A percentile compares a stretch with the other conserved stretches of the same genome.
Conservation (phyloP, 2,113 vertebrate species). For the Colinus virginianus region DNA sequence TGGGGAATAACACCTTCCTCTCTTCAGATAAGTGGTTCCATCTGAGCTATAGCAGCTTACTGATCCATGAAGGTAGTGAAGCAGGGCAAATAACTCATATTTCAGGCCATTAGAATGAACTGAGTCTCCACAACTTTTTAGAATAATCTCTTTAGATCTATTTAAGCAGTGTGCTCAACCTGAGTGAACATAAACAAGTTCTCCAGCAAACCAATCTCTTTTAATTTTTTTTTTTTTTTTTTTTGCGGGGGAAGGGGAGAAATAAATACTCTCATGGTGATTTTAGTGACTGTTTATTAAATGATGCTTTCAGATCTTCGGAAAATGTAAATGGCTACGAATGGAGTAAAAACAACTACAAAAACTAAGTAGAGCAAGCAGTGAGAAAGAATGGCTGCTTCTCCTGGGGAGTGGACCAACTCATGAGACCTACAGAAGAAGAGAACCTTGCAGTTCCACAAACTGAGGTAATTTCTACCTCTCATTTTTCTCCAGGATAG, state of each 20-base stretch:
- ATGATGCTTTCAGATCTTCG: not conserved
- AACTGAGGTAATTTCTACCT: not conserved
- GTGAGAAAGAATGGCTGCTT: not conserved
- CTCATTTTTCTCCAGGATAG: not conserved
- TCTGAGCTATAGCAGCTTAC: constrained; percentile 26
- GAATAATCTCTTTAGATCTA: constrained; percentile 58
- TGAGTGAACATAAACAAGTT: constrained; percentile 23
- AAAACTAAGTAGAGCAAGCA: not conserved
- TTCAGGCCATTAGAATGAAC: constrained; percentile 55
- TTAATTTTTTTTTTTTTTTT: not conserved
- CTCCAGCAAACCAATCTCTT: constrained; percentile 38
- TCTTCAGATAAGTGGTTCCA: constrained; percentile 22
- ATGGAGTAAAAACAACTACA: not conserved
- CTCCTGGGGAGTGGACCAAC: not conserved
- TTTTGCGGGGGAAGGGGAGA: not conserved
- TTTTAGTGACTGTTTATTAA: constrained; percentile 55
- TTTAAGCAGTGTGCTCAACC: constrained; percentile 45
- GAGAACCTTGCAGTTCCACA: not conserved
- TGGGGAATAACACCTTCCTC: not conserved
- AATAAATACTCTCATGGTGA: constrained; percentile 6
- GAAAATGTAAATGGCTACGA: not conserved
- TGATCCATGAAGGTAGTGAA: constrained; percentile 57
- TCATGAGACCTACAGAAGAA: not conserved
- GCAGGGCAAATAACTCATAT: constrained; percentile 45
- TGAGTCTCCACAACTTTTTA: constrained; percentile 48